phyloP scores from a whole-genome alignment of 1,140 invertebrate species.

The Mesaphorura yosii region DNA sequence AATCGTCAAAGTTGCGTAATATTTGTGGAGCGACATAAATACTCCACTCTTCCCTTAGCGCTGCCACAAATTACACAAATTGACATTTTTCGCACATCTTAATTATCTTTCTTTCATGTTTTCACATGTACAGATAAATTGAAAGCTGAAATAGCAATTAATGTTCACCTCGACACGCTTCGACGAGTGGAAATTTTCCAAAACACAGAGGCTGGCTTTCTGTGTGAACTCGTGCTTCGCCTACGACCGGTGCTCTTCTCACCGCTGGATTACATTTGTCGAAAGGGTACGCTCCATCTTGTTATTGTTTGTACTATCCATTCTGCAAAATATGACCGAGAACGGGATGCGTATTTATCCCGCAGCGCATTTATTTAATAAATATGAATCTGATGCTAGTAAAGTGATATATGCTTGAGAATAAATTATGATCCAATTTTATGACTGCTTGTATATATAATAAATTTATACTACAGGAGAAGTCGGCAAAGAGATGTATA shows the following conservation, averaged over 20 bases:
- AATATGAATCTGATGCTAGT: too few species aligned
- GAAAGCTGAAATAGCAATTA: constrained; percentile 97
- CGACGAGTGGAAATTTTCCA: constrained; percentile 98
- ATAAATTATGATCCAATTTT: not conserved
- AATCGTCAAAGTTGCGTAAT: too few species aligned
- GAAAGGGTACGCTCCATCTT: constrained; percentile 69
- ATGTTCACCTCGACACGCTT: constrained; percentile 94
- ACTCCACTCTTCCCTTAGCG: too few species aligned
- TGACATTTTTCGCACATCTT: not conserved
- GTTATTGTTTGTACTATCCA: not conserved
- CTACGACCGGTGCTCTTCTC: constrained; percentile 91
- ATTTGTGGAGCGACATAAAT: too few species aligned
- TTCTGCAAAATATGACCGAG: not conserved
- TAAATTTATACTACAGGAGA: constrained; percentile 57
- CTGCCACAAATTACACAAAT: too few species aligned
- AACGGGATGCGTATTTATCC: too few species aligned
- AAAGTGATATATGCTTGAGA: too few species aligned
- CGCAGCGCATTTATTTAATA: too few species aligned
- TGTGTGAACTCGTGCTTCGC: constrained; percentile 89
- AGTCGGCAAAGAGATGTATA: constrained; percentile 98
- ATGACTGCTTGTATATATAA: not conserved
- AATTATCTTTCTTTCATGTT: not conserved
- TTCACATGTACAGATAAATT: constrained; percentile 67
- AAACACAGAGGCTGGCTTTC: constrained; percentile 95
- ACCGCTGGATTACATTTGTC: constrained; percentile 95